phyloP scores from a whole-genome alignment of 2,797 vertebrate genomes.

The Mormyrus proboscirostris region DNA sequence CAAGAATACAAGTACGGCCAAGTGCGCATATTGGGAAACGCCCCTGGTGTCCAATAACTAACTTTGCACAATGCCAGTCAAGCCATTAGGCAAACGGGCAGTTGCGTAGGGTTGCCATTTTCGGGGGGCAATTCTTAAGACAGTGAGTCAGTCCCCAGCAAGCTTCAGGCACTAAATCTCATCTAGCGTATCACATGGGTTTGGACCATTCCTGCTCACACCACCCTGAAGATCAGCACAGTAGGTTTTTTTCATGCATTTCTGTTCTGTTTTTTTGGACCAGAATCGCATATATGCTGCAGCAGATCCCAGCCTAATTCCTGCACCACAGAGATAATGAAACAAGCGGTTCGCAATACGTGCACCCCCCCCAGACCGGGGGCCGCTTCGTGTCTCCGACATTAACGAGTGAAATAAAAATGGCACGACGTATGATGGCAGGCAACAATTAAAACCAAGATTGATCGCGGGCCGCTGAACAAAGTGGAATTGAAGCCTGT shows the following conservation, averaged over 20 bases:
- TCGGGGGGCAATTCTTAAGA: not conserved
- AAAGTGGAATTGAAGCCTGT: conserved; percentile 48
- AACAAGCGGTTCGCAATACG: not conserved
- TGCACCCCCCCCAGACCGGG: not conserved
- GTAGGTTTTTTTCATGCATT: not conserved
- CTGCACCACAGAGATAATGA: not conserved
- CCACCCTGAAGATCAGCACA: not conserved
- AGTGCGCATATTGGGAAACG: not conserved
- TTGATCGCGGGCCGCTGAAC: conserved; percentile 40
- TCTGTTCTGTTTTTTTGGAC: not conserved
- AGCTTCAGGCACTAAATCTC: not conserved
- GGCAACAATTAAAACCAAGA: conserved; percentile 45
- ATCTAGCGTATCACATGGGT: not conserved
- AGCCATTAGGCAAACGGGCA: not conserved
- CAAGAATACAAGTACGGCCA: not conserved
- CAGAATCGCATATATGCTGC: not conserved
- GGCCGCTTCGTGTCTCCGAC: not conserved
- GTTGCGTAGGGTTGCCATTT: not conserved
- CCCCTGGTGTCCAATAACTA: not conserved
- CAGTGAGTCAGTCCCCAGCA: not conserved
- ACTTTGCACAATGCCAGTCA: not conserved
- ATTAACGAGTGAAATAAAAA: conserved; percentile 17
- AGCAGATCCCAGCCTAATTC: not conserved
- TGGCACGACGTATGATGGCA: conserved; percentile 9
- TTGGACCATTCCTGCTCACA: not conserved